phyloP scores from a whole-genome alignment of 2,888 invertebrate species.

The Drosophila hamatofila region DNA sequence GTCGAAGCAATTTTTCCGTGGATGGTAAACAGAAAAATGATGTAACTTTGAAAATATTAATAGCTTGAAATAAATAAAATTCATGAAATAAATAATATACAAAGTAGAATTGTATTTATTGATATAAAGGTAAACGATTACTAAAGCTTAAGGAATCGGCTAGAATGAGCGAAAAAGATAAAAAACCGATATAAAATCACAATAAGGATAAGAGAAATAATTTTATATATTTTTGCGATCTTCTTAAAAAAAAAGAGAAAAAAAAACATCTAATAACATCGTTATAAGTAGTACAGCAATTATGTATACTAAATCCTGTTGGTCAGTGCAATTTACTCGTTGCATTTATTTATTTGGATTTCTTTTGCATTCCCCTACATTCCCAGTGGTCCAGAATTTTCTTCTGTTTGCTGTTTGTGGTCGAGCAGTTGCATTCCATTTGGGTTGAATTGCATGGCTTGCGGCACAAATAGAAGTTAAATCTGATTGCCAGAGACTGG shows the following conservation, averaged over 20 bases:
- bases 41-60: neutral
- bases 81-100: no score
- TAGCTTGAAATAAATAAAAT: neutral
- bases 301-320: neutral
- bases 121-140: no score
- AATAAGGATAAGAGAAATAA: no score
- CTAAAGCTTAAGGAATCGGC: no score
- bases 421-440: constrained; percentile 14
- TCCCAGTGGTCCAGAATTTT: neutral
- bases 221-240: no score
- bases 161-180: no score
- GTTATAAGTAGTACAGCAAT: no score
- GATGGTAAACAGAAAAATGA: neutral
- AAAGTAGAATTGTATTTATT: no score
- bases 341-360: neutral
- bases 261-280: no score
- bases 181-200: no score
- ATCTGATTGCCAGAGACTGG: constrained; percentile 8
- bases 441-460: constrained; percentile 17
- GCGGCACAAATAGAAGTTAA: constrained; percentile 13
- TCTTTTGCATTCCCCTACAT: constrained; percentile 2
- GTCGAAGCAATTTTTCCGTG: neutral
- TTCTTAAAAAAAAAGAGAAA: no score
- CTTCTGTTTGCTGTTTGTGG: constrained; percentile 13
- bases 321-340: constrained; percentile 8